Conservation (phyloP, 1,140 invertebrate genomes). For the Drosophila serrata region DNA sequence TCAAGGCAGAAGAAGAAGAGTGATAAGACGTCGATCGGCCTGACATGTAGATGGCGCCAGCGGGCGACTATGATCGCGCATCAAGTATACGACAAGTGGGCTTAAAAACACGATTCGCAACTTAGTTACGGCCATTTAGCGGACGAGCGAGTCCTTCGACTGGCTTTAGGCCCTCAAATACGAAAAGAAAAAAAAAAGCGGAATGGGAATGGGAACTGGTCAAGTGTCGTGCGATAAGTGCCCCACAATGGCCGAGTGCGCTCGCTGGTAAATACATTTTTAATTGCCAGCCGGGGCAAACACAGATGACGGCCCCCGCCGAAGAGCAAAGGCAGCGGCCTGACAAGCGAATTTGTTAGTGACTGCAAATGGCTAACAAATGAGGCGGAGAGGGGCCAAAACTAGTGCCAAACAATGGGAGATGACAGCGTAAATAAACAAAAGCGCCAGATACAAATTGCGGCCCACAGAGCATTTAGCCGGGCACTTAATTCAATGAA, state of each 20-base stretch:
- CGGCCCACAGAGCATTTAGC: constrained; percentile 70
- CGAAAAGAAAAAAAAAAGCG: background rate
- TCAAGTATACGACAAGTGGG: constrained; percentile 53
- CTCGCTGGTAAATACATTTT: constrained; percentile 65
- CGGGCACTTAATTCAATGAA: constrained; percentile 72
- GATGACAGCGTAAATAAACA: constrained; percentile 79
- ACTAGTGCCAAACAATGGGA: constrained; percentile 62
- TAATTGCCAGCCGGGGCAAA: constrained; percentile 73
- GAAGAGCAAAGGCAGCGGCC: constrained; percentile 33
- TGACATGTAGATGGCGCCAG: constrained; percentile 62
- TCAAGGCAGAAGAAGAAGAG: constrained; percentile 45
- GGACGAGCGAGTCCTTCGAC: constrained; percentile 46
- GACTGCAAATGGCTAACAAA: constrained; percentile 75
- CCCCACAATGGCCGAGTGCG: constrained; percentile 59
- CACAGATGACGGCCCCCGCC: constrained; percentile 68
- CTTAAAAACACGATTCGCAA: constrained; percentile 6
- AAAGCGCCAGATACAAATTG: constrained; percentile 72
- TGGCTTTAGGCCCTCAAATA: constrained; percentile 38
- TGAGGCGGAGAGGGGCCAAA: constrained; percentile 20
- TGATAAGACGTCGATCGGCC: constrained; percentile 49
- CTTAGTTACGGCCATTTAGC: constrained; percentile 36
- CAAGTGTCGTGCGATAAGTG: constrained; percentile 41
- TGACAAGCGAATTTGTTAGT: constrained; percentile 64
- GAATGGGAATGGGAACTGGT: constrained; percentile 18
- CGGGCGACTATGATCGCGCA: constrained; percentile 20